phyloP scores from a whole-genome alignment of 2,888 invertebrate genomes.

The Exocentrus adspersus region DNA sequence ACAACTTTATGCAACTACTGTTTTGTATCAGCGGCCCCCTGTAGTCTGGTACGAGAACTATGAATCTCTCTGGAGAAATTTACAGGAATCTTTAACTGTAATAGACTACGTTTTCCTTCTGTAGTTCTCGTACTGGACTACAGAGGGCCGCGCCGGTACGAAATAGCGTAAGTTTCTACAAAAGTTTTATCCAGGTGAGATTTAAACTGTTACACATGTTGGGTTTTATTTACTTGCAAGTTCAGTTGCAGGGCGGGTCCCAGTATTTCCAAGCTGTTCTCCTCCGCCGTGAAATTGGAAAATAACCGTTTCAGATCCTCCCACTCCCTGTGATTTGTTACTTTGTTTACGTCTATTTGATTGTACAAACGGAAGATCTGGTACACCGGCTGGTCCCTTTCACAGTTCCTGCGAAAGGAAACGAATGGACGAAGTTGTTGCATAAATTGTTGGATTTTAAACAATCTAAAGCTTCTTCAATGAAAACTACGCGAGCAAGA shows the following conservation, averaged over 20 bases:
- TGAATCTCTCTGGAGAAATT: too few species aligned
- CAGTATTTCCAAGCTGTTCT: constrained; percentile 69
- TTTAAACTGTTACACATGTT: not conserved
- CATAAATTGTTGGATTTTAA: too few species aligned
- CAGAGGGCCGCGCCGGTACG: too few species aligned
- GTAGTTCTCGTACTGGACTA: too few species aligned
- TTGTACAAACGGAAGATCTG: constrained; percentile 76
- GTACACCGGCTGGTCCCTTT: constrained; percentile 77
- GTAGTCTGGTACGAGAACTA: too few species aligned
- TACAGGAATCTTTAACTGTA: too few species aligned
- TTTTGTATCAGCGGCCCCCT: too few species aligned
- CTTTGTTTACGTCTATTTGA: constrained; percentile 75
- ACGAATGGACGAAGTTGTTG: too few species aligned
- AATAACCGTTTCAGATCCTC: constrained; percentile 61
- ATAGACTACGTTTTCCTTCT: too few species aligned
- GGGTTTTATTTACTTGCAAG: constrained; percentile 63
- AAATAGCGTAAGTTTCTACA: too few species aligned
- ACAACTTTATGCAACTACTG: too few species aligned
- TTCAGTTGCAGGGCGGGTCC: constrained; percentile 69
- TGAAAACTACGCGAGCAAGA: not conserved
- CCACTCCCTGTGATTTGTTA: constrained; percentile 74
- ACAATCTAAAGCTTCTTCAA: not conserved
- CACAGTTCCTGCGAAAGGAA: constrained; percentile 71
- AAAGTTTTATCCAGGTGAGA: not conserved
- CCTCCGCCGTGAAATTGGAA: constrained; percentile 65